Evolutionary conservation across 2,113 vertebrate species (phyloP), one percentile per base, ranked within the genome.

Genomic region (Bubo scandiacus): DNA sequence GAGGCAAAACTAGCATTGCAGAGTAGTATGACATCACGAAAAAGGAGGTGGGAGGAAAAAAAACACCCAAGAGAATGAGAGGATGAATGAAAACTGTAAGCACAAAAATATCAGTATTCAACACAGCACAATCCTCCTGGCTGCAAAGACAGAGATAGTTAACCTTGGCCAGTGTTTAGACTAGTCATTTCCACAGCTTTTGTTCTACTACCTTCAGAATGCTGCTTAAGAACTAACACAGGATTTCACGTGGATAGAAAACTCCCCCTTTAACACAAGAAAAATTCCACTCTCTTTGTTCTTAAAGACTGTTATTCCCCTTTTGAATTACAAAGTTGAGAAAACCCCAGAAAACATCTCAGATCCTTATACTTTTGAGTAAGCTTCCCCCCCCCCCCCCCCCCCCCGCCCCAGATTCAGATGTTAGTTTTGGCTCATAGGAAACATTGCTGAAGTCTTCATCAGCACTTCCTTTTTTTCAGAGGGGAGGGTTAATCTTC

Each of bases 311-410:
- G 88, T 95, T 92, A 79, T 97, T 97, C 88, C 96, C 95, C 97
- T 96, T 92, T 26, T 26, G 30, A 62, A 32, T 52, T 65, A 54
- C 62, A 68, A 89, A 85, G 61, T 45, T 80, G 73, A 85, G 81
- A 88, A 97, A 97, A 81, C 58, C 94, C 97, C 92, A 66, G 71
- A 93, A 79, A 87, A 68, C 7, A 3, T 96, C 95, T 96, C 91
- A 95, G 85, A 82, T 88, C 73, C 93, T 87, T n/a, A 32, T 91
- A 89, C 22, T 85, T 94, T 49, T 89, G 79, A 94, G 61, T 70
- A 91, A 78, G 34, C 15, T 54, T 42, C 61, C 61, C 1, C 27
- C 10, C 27, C 20, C n/a, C 5, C 11, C 19, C 40, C 40, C 40
- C 40, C 40, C 40, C 11, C 11, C 34, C 62, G n/a, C n/a, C n/a